Evolutionary conservation across 2,113 vertebrate species (phyloP).

Genomic region (Pristiophorus japonicus): DNA sequence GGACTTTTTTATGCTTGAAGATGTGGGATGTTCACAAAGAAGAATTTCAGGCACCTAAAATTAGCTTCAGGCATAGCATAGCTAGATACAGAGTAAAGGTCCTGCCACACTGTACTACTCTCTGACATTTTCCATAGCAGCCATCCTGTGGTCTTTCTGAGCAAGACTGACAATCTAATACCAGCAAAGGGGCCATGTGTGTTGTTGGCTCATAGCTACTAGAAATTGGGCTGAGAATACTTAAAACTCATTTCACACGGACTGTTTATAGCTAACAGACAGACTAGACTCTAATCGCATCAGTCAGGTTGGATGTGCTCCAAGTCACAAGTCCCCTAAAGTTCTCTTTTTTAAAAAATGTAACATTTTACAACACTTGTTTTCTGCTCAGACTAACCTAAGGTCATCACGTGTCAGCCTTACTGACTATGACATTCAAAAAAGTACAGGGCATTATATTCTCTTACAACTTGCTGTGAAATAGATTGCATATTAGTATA

Average conservation of each 20-base stretch:
- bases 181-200: background rate
- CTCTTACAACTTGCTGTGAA: background rate
- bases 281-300: background rate
- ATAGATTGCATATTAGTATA: background rate
- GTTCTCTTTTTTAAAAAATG: background rate
- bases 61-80: background rate
- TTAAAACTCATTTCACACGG: background rate
- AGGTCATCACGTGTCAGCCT: background rate
- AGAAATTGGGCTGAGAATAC: background rate
- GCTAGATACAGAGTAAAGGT: background rate
- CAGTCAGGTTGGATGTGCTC: background rate
- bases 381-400: background rate
- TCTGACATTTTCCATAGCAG: background rate
- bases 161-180: too few relatives aligned
- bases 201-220: background rate
- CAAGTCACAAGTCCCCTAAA: background rate
- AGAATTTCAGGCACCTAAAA: background rate
- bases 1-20: background rate
- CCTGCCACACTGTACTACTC: background rate
- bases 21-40: background rate
- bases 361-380: background rate
- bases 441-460: background rate
- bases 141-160: background rate
- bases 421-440: background rate
- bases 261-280: too few relatives aligned